These are phyloP conservation scores for Podiceps cristatus DNA, from an alignment of 2,113 vertebrate genomes.

Conservation along the genomic window DNA sequence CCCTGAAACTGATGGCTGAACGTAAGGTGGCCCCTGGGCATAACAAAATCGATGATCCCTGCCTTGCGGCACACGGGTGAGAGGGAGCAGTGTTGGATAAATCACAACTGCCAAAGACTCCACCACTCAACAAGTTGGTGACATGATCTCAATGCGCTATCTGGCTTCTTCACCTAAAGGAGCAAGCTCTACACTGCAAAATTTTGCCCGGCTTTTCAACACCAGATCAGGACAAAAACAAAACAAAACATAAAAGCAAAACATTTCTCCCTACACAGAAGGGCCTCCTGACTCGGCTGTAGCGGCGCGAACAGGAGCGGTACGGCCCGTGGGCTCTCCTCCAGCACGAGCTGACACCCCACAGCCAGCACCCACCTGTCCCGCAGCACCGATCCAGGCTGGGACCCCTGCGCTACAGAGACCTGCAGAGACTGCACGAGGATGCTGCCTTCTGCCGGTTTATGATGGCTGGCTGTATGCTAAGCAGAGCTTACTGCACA, in stretches of 20 bases:
- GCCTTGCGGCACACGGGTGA: not conserved
- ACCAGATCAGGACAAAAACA: not conserved
- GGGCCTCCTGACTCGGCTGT: not conserved
- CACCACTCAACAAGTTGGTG: not conserved
- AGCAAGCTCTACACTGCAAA: not conserved
- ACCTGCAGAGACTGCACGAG: not conserved
- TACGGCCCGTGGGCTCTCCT: fast-evolving
- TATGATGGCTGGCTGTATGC: fast-evolving
- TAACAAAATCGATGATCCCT: not conserved
- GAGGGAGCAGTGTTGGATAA: not conserved
- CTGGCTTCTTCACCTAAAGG: not conserved
- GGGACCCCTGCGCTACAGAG: not conserved
- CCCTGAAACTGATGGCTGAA: not conserved
- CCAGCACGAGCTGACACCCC: not conserved
- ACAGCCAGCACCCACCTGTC: not conserved
- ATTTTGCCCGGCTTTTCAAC: not conserved
- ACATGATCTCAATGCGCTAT: not conserved
- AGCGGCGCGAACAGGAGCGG: not conserved
- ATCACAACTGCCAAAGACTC: not conserved
- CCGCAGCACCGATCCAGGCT: fast-evolving
- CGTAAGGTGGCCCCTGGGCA: not conserved
- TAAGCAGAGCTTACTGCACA: not conserved
- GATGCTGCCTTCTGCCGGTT: not conserved
- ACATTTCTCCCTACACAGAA: not conserved
- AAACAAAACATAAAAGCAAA: not conserved